phyloP scores from a whole-genome alignment of 1,140 invertebrate species.

The Dendroctonus ponderosae region DNA sequence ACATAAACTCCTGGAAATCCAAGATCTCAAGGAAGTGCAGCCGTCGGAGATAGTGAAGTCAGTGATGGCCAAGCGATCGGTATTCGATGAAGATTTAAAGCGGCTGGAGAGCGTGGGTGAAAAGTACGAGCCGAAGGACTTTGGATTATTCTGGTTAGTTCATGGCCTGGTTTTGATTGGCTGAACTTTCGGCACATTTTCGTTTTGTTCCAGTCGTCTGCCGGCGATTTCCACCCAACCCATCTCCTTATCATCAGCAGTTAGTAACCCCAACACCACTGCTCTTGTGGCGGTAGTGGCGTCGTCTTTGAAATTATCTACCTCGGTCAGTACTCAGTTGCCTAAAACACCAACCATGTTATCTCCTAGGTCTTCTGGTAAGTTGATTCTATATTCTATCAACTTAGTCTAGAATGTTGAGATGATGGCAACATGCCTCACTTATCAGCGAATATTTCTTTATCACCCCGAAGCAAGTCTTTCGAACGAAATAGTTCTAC shows the following conservation, averaged over 20 bases:
- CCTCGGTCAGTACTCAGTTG: slow-evolving; percentile 31
- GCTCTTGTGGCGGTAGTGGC: slow-evolving; percentile 15
- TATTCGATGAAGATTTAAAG: slow-evolving; percentile 95
- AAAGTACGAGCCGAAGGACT: slow-evolving; percentile 77
- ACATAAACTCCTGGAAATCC: slow-evolving; percentile 59
- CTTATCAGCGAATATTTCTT: no score
- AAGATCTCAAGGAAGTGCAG: slow-evolving; percentile 66
- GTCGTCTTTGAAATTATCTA: slow-evolving; percentile 36
- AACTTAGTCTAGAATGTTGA: no score
- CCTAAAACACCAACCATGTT: slow-evolving; percentile 44
- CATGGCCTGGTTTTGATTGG: not conserved
- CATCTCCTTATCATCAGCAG: slow-evolving; percentile 2
- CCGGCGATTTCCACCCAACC: not conserved
- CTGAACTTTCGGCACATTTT: not conserved
- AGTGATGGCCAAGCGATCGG: slow-evolving; percentile 85
- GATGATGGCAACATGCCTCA: no score
- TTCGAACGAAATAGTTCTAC: no score
- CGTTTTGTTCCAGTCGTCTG: slow-evolving; percentile 4
- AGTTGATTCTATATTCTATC: slow-evolving; percentile 4
- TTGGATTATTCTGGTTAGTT: slow-evolving; percentile 49
- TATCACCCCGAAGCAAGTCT: no score
- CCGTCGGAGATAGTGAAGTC: slow-evolving; percentile 93
- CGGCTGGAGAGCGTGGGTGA: slow-evolving; percentile 85
- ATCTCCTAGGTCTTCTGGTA: slow-evolving; percentile 45
- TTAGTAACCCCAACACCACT: slow-evolving; percentile 19